Evolutionary conservation across 2,888 invertebrate genomes (phyloP).

Genomic region (Rhamnusium bicolor): DNA sequence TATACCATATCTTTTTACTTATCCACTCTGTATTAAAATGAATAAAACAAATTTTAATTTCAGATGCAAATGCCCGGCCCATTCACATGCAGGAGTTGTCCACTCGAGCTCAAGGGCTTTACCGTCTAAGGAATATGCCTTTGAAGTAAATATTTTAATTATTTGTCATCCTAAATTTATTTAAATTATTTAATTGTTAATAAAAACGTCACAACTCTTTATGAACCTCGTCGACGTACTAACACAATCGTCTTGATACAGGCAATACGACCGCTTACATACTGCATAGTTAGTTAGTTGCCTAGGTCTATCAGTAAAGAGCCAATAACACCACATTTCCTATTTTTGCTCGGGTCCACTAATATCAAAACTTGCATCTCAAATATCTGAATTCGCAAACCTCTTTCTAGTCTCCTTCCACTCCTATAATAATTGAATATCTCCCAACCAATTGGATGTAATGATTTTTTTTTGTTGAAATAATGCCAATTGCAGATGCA

Average conservation of each 20-base stretch:
- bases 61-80: constrained; percentile 86
- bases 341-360: too few relatives aligned
- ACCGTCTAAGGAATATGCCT: constrained; percentile 82
- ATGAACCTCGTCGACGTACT: background rate
- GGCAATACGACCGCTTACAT: background rate
- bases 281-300: background rate
- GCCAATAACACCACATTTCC: too few relatives aligned
- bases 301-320: background rate
- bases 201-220: constrained; percentile 4
- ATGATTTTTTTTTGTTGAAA: too few relatives aligned
- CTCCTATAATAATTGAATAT: too few relatives aligned
- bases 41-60: constrained; percentile 52
- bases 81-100: constrained; percentile 75
- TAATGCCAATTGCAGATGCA: too few relatives aligned
- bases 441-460: too few relatives aligned
- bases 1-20: background rate
- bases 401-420: too few relatives aligned
- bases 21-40: background rate
- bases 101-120: constrained; percentile 72
- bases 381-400: too few relatives aligned
- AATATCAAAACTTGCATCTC: too few relatives aligned
- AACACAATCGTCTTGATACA: background rate
- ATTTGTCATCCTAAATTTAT: background rate
- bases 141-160: constrained; percentile 76
- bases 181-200: background rate